phyloP scores from a whole-genome alignment of 53 echinoderm and acorn worm genomes.

The Paracentrotus lividus region DNA sequence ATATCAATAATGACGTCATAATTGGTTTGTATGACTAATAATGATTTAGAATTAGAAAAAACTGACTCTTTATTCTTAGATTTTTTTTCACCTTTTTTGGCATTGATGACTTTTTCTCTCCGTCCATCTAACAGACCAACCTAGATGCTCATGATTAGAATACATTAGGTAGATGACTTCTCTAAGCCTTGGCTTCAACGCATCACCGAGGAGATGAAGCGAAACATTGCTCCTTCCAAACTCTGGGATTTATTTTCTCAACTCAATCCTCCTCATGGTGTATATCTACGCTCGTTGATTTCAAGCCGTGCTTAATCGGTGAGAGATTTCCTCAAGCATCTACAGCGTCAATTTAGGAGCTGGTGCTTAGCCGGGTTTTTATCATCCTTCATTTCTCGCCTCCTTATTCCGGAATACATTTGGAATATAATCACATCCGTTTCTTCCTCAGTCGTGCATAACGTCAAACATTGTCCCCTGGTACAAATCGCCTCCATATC shows the following conservation, averaged over 20 bases:
- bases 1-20: neutral
- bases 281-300: slow-evolving; percentile 34
- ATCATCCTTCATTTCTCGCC: slow-evolving; percentile 25
- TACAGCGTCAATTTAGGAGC: slow-evolving; percentile 36
- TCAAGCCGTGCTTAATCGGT: slow-evolving; percentile 43
- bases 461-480: neutral
- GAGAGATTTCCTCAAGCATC: slow-evolving; percentile 33
- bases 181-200: slow-evolving; percentile 16
- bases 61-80: neutral
- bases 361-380: slow-evolving; percentile 31
- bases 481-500: neutral
- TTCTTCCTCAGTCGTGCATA: neutral
- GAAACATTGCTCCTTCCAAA: slow-evolving; percentile 34
- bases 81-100: neutral
- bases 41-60: neutral
- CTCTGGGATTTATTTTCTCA: neutral
- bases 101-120: neutral
- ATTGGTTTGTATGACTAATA: slow-evolving; percentile 8
- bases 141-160: neutral
- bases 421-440: slow-evolving; percentile 32
- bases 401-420: slow-evolving; percentile 24
- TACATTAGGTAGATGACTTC: slow-evolving; percentile 50
- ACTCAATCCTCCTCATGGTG: neutral
- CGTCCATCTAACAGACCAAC: neutral
- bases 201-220: slow-evolving; percentile 20